phyloP scores from a whole-genome alignment of 2,113 vertebrate genomes.

The Tylochromis polylepis region DNA sequence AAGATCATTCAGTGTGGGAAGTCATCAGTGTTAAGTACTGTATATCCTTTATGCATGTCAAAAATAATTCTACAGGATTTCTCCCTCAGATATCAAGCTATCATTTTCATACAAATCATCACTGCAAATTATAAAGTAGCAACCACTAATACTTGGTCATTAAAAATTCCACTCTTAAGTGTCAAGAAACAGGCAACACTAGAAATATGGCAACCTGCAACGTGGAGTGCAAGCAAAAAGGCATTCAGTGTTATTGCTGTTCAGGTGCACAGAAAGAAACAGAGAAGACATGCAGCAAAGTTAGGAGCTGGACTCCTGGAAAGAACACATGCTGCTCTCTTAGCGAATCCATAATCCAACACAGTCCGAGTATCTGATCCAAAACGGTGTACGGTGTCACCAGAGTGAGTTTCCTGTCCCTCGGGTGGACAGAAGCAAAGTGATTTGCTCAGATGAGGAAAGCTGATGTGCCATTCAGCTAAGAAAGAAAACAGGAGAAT shows the following conservation, averaged over 20 bases:
- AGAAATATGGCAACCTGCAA: neutral
- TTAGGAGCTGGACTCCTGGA: neutral
- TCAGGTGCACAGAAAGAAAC: neutral
- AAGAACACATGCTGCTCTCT: neutral
- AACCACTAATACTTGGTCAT: neutral
- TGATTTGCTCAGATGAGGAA: neutral
- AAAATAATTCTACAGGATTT: neutral
- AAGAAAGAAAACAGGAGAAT: neutral
- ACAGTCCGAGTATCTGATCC: neutral
- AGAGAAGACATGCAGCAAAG: neutral
- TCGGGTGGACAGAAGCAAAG: neutral
- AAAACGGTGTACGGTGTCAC: neutral
- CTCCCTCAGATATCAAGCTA: neutral
- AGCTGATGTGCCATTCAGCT: neutral
- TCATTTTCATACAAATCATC: neutral
- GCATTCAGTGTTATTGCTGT: neutral
- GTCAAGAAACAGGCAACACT: neutral
- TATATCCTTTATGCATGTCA: neutral
- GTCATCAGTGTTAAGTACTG: neutral
- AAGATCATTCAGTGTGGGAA: neutral
- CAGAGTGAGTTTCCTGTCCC: neutral
- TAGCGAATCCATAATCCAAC: neutral
- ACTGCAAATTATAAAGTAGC: neutral
- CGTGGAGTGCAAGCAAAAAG: neutral
- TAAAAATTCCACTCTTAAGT: neutral